These are phyloP conservation scores for Epizoanthus illoricatus DNA, from an alignment of 92 coral and sea anemone species.

Conservation along the genomic window DNA sequence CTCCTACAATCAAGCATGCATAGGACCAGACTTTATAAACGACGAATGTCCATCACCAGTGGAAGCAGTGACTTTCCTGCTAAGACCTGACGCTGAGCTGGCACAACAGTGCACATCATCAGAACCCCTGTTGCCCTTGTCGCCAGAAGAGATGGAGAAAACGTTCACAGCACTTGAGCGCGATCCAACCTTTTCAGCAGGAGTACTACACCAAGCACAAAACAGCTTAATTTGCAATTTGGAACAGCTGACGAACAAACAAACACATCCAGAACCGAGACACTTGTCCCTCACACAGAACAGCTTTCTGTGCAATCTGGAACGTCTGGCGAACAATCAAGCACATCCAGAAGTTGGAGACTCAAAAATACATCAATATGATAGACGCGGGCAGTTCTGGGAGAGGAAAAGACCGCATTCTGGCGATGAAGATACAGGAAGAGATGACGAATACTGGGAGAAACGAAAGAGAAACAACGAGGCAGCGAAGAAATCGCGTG, in stretches of 20 bases:
- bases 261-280: not conserved
- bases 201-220: not conserved
- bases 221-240: too few relatives aligned
- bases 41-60: not conserved
- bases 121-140: not conserved
- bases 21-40: not conserved
- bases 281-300: not conserved
- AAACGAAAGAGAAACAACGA: slow-evolving; percentile 17
- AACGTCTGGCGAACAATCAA: not conserved
- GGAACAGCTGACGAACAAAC: not conserved
- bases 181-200: slow-evolving; percentile 1
- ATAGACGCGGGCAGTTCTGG: not conserved
- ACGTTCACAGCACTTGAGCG: not conserved
- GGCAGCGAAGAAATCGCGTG: slow-evolving; percentile 16
- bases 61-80: slow-evolving; percentile 9
- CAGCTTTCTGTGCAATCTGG: not conserved
- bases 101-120: not conserved
- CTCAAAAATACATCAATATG: not conserved
- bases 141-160: slow-evolving; percentile 2
- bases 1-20: not conserved
- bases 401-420: not conserved
- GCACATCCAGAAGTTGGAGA: not conserved
- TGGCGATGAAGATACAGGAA: not conserved
- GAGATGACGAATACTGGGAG: slow-evolving; percentile 3
- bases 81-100: not conserved